Percentiles rank a stretch among this genome's conserved stretches.
phyloP scores from a whole-genome alignment of 2,797 vertebrate species.

The Ptychadena robeensis region DNA sequence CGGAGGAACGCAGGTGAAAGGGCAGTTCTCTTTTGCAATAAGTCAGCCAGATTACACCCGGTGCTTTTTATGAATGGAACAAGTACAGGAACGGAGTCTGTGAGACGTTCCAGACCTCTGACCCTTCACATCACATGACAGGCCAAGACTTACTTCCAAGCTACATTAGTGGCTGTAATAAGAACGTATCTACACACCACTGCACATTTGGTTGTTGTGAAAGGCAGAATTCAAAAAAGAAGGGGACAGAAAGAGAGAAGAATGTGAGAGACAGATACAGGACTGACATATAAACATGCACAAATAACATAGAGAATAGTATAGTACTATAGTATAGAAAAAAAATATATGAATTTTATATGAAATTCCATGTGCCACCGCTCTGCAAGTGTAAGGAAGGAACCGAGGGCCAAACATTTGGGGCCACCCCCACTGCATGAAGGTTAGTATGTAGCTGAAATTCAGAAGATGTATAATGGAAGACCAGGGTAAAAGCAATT shows the following conservation, averaged over 20 bases:
- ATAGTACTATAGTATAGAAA: too few relatives aligned
- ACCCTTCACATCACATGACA: constrained; percentile 5
- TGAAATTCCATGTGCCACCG: too few relatives aligned
- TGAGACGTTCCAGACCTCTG: constrained; percentile 12
- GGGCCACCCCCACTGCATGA: too few relatives aligned
- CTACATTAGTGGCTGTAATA: not conserved
- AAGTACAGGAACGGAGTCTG: constrained; percentile 36
- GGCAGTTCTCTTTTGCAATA: constrained; percentile 48
- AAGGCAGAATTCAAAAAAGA: constrained; percentile 18
- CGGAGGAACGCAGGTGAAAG: constrained; percentile 33
- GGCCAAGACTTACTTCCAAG: constrained; percentile 25
- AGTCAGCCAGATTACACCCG: constrained; percentile 28
- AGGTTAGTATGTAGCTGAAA: too few relatives aligned
- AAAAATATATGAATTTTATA: too few relatives aligned
- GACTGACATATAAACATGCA: not conserved
- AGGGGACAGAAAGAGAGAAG: not conserved
- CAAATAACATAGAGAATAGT: too few relatives aligned
- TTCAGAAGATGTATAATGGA: too few relatives aligned
- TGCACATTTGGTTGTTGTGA: constrained; percentile 24
- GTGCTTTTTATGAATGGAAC: constrained; percentile 39
- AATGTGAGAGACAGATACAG: not conserved
- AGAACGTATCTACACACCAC: not conserved
- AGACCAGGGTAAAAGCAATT: too few relatives aligned
- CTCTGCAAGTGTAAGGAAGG: too few relatives aligned
- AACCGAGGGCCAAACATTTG: too few relatives aligned